A percentile compares a stretch with the other conserved stretches of the same genome.
phyloP scores from a whole-genome alignment of 2,113 vertebrate genomes.

The Chaetorhynchus papuensis region DNA sequence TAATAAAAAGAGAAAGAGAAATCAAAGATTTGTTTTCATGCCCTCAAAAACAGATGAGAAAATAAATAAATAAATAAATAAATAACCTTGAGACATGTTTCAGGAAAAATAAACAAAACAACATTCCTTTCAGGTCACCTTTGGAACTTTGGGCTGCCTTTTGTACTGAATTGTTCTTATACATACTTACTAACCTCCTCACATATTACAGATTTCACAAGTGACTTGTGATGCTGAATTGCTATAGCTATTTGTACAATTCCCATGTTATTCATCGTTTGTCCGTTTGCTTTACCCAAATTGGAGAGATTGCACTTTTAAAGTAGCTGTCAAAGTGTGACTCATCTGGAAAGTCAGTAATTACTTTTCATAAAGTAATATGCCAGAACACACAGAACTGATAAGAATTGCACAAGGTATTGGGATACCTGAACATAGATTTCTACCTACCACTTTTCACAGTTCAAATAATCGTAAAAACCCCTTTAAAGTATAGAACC shows the following conservation, averaged over 20 bases:
- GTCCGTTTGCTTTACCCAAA: neutral
- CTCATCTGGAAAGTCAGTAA: conserved; percentile 38
- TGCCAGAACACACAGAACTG: neutral
- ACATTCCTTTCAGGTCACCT: neutral
- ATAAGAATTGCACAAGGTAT: neutral
- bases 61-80: neutral
- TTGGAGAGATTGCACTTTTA: neutral
- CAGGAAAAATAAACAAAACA: neutral
- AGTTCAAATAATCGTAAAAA: neutral
- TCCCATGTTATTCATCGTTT: conserved; percentile 29
- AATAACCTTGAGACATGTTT: neutral
- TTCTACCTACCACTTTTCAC: neutral
- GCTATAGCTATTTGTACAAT: conserved; percentile 9
- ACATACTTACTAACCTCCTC: conserved; percentile 24
- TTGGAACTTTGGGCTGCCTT: conserved; percentile 1
- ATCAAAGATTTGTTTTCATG: neutral
- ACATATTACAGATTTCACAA: conserved; percentile 59
- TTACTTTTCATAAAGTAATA: conserved; percentile 35
- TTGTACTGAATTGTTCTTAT: neutral
- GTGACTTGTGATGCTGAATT: conserved; percentile 47
- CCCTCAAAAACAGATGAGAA: neutral
- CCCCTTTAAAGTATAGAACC: neutral
- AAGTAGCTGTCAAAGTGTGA: conserved; percentile 42
- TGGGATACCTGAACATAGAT: neutral
- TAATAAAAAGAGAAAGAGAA: neutral